Conservation (phyloP, 2,113 vertebrate genomes). For the Oncorhynchus nerka region DNA sequence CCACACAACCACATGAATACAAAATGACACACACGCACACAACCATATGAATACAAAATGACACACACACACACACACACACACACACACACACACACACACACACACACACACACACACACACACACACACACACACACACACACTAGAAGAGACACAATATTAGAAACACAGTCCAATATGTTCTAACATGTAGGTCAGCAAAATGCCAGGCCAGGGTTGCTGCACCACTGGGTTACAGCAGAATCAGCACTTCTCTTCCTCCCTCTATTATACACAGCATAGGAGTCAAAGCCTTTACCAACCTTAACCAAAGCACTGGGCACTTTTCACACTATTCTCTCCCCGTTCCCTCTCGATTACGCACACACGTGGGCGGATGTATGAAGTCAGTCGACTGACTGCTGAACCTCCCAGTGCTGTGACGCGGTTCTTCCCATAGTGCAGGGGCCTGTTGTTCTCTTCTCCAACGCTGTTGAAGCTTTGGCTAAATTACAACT, state of each 20-base stretch:
- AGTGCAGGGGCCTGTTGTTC: background rate
- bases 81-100: too few species aligned
- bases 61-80: too few species aligned
- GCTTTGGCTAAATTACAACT: background rate
- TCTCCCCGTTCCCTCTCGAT: too few species aligned
- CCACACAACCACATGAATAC: constrained; percentile 31
- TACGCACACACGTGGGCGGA: background rate
- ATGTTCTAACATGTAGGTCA: constrained; percentile 67
- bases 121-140: too few species aligned
- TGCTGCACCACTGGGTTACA: background rate
- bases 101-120: too few species aligned
- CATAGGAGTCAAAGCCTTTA: background rate
- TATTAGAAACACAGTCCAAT: constrained; percentile 67
- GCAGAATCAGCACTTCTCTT: background rate
- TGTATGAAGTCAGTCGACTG: too few species aligned
- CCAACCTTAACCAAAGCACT: background rate
- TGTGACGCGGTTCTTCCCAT: too few species aligned
- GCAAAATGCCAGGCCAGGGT: constrained; percentile 44
- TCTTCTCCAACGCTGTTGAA: background rate
- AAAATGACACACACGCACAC: background rate
- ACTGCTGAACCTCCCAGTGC: too few species aligned
- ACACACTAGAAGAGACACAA: constrained; percentile 43
- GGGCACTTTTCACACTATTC: background rate
- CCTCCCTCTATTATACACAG: background rate
- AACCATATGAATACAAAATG: constrained; percentile 19